Conservation (phyloP, 2,113 vertebrate genomes). For the Siniperca chuatsi region DNA sequence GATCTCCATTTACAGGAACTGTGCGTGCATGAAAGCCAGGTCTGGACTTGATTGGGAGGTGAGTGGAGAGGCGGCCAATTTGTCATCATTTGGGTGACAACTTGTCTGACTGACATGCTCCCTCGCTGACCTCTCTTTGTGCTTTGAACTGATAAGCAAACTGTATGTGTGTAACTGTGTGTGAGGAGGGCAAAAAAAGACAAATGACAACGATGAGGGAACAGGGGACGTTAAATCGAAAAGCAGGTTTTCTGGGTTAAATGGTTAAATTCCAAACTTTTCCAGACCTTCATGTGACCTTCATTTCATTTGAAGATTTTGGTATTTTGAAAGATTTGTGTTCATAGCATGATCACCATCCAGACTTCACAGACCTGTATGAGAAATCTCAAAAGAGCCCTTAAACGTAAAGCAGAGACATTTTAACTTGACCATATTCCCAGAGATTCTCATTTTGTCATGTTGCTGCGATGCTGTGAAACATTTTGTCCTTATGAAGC, state of each 20-base stretch:
- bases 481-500: not conserved
- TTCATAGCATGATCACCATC: not conserved
- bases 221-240: constrained; percentile 41
- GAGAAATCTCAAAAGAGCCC: not conserved
- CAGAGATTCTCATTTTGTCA: not conserved
- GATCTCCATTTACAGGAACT: constrained; percentile 65
- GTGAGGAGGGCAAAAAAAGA: not conserved
- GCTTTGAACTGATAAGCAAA: constrained; percentile 72
- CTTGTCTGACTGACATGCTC: constrained; percentile 76
- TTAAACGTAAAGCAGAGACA: not conserved
- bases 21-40: constrained; percentile 50
- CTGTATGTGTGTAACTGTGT: constrained; percentile 41
- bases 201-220: constrained; percentile 56
- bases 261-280: constrained; percentile 25
- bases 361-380: not conserved
- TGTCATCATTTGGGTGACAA: constrained; percentile 82
- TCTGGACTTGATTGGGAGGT: constrained; percentile 77
- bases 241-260: constrained; percentile 46
- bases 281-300: constrained; percentile 14
- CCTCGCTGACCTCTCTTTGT: constrained; percentile 64
- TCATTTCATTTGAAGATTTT: constrained; percentile 26
- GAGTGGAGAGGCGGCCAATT: constrained; percentile 65
- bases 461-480: not conserved
- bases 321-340: not conserved
- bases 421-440: not conserved